Conservation (phyloP, 2,797 vertebrate species). For the Pseudochirops corinnae region DNA sequence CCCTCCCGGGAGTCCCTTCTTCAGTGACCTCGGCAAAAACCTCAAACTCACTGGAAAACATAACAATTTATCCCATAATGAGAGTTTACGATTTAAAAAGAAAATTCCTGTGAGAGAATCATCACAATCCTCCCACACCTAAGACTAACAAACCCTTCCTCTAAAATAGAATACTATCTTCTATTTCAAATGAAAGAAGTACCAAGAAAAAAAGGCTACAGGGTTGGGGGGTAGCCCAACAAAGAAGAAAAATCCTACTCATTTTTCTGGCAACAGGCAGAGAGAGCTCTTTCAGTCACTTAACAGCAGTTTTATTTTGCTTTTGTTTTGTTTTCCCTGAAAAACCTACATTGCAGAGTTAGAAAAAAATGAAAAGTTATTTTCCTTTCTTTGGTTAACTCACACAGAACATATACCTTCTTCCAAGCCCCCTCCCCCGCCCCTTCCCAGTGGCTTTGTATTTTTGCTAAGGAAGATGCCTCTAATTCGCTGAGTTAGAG, state of each 20-base stretch:
- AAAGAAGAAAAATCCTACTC: background rate
- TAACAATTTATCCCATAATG: slow-evolving; percentile 41
- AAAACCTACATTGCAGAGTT: background rate
- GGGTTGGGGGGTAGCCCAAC: background rate
- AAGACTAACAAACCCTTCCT: background rate
- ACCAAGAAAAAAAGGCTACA: background rate
- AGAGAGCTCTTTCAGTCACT: background rate
- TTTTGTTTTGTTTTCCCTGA: background rate
- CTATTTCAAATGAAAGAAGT: background rate
- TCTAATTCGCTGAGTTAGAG: background rate
- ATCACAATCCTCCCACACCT: background rate
- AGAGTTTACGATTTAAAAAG: slow-evolving; percentile 34
- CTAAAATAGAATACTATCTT: background rate
- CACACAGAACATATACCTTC: background rate
- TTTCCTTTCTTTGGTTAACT: background rate
- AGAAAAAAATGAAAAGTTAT: background rate
- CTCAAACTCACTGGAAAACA: slow-evolving; percentile 24
- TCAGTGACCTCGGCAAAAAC: slow-evolving; percentile 42
- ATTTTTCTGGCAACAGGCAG: background rate
- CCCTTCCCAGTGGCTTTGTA: background rate
- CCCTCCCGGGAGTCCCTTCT: slow-evolving; percentile 19
- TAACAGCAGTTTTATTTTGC: background rate
- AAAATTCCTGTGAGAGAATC: background rate
- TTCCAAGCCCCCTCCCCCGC: background rate
- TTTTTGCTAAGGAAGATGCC: background rate